Evolutionary conservation across 2,888 invertebrate species (phyloP), one percentile per base, ranked within the genome.

Genomic region (Mystacides longicornis): DNA sequence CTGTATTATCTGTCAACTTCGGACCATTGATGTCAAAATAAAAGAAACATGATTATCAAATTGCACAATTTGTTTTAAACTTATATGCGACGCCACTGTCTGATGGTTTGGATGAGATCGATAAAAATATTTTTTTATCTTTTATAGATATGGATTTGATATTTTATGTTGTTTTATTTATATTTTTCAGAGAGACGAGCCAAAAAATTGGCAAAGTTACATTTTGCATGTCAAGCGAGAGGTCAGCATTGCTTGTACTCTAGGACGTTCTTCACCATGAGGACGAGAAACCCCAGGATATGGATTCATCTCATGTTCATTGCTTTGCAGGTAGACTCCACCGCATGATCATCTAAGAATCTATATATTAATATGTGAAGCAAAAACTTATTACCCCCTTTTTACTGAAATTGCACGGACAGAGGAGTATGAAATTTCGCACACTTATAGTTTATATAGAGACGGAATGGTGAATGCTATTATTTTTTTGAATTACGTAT

Each of bases 271-370:
- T 89, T 89, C 73, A 84, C 83, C 11, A 83, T 89, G 84, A 79
- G 86, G 62, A 89, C 88, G 23, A 81, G 90, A 61, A 84, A 87
- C 68, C 89, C 94, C 1, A 81, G 91, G 63, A 86, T 89, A 45
- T 95, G 95, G 96, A 89, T 96, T 62, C 95, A 96, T 75, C 81
- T 96, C 50, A 95, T 96, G 93, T 95, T 96, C 73, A 81, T 96
- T 51, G 91, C 93, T 60, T 81, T 94, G 60, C 93, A 93, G 78
- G 81, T 81, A 66, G 11, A 2, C 23, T 51, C 57, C 14, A 27
- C 5, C 7, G 11, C 27, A 27, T 11, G 11, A 7, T 27, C n/a
- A n/a, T n/a, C n/a, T n/a, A n/a, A n/a, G n/a, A n/a, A n/a, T n/a
- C n/a, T n/a, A n/a, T n/a, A n/a, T n/a, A n/a, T n/a, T n/a, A n/a